Conservation (phyloP, 2,113 vertebrate species). For the Zosterops lateralis region DNA sequence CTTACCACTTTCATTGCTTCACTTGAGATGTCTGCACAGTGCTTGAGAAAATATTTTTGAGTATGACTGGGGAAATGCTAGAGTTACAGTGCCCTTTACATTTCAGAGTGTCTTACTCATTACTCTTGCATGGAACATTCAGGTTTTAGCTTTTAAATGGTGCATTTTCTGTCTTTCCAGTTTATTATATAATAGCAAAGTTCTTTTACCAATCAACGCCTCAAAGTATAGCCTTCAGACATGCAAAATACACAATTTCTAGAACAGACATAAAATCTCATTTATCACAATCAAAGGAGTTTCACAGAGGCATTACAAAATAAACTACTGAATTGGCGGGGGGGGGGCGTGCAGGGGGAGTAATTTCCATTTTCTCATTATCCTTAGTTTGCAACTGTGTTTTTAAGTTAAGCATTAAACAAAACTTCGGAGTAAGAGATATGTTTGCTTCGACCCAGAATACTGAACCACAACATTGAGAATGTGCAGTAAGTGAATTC, state of each 20-base stretch:
- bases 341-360: too few relatives aligned
- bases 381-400: background rate
- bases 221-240: background rate
- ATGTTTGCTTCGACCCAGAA: background rate
- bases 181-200: background rate
- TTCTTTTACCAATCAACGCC: background rate
- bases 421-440: background rate
- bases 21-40: background rate
- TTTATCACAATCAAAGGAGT: background rate
- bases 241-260: background rate
- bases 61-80: background rate
- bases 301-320: background rate
- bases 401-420: background rate
- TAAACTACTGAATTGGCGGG: background rate
- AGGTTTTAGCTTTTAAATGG: background rate
- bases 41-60: background rate
- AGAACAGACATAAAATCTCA: background rate
- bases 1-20: background rate
- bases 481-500: background rate
- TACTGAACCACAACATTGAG: background rate
- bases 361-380: background rate
- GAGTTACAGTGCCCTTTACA: background rate
- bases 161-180: background rate
- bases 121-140: background rate
- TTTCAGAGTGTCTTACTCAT: background rate